Conservation (phyloP, 1,140 invertebrate genomes). For the Scaptomyza montana region DNA sequence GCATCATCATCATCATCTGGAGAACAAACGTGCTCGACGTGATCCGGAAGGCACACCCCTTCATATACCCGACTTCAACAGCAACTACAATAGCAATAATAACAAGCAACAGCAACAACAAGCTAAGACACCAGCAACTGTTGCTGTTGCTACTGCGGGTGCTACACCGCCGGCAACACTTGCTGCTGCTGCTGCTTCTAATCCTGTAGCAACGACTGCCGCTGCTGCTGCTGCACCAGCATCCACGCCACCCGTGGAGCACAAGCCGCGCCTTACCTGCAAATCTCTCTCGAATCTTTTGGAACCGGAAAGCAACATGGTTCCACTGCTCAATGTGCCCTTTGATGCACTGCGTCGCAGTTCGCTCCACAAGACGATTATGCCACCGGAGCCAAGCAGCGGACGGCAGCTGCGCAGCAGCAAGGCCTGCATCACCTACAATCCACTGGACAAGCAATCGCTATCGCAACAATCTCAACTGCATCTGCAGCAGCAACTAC, state of each 20-base stretch:
- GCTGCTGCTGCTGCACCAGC: conserved; percentile 18
- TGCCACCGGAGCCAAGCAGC: conserved; percentile 42
- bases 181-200: background rate
- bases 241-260: conserved; percentile 64
- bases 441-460: conserved; percentile 64
- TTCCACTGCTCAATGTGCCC: conserved; percentile 68
- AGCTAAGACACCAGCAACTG: conserved; percentile 27
- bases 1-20: conserved; percentile 63
- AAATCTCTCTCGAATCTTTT: conserved; percentile 86
- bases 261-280: conserved; percentile 85
- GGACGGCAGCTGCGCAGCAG: conserved; percentile 69
- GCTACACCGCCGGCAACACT: conserved; percentile 10
- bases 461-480: conserved; percentile 31
- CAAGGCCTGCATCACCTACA: conserved; percentile 65
- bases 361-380: conserved; percentile 40
- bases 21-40: conserved; percentile 63
- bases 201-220: background rate
- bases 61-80: conserved; percentile 43
- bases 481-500: conserved; percentile 40
- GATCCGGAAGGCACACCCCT: conserved; percentile 44
- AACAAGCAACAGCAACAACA: conserved; percentile 16
- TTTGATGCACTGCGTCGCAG: conserved; percentile 60
- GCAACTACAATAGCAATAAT: background rate
- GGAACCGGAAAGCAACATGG: conserved; percentile 83
- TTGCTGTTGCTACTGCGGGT: conserved; percentile 12